Evolutionary conservation across 1,140 invertebrate species (phyloP).

Genomic region (Drosophila pachea): DNA sequence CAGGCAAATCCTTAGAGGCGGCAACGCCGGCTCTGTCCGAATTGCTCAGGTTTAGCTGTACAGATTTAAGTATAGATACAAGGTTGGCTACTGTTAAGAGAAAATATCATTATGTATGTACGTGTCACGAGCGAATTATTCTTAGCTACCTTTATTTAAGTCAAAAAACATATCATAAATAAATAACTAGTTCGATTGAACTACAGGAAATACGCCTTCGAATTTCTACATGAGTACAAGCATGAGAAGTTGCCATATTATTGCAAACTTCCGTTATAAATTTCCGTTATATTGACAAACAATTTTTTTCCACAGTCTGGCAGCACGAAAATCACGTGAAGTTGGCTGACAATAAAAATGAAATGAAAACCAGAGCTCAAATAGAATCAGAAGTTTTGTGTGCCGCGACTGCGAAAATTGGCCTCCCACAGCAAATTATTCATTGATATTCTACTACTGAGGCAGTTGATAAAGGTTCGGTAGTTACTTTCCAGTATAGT

Average conservation of each 20-base stretch:
- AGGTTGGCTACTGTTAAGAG: not conserved
- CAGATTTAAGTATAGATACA: slow-evolving; percentile 30
- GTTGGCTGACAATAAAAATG: not conserved
- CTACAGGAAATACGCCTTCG: not conserved
- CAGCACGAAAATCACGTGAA: not conserved
- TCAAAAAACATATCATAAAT: slow-evolving; percentile 20
- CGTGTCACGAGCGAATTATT: slow-evolving; percentile 17
- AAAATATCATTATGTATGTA: slow-evolving; percentile 39
- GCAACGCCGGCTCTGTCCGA: slow-evolving; percentile 34
- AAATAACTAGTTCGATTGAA: slow-evolving; percentile 19
- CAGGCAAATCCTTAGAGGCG: slow-evolving; percentile 51
- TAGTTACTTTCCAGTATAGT: too few relatives aligned
- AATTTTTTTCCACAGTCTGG: slow-evolving; percentile 7
- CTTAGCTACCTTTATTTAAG: slow-evolving; percentile 9
- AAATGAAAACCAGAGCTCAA: too few relatives aligned
- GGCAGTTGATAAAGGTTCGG: too few relatives aligned
- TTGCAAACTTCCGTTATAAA: not conserved
- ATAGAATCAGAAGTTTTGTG: too few relatives aligned
- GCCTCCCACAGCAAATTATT: too few relatives aligned
- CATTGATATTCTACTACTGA: too few relatives aligned
- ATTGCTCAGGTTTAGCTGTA: slow-evolving; percentile 66
- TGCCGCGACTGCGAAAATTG: too few relatives aligned
- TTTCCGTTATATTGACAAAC: not conserved
- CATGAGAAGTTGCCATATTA: not conserved
- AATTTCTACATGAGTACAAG: too few relatives aligned